Percentiles rank a stretch among this genome's conserved stretches.
These are phyloP conservation scores for Crenichthys baileyi DNA, from an alignment of 2,797 vertebrate genomes.

Conservation along the genomic window DNA sequence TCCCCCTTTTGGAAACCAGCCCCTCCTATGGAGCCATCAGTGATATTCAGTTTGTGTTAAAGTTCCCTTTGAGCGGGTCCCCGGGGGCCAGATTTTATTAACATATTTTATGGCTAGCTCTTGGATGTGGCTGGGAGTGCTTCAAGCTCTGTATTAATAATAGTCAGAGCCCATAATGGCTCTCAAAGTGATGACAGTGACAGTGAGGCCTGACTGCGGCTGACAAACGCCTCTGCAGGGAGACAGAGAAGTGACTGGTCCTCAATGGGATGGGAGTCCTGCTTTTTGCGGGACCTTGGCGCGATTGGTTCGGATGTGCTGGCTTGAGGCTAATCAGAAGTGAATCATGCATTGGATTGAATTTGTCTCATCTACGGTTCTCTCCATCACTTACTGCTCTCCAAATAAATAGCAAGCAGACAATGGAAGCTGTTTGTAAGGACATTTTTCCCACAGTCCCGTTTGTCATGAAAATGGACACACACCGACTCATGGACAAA, in stretches of 20 bases:
- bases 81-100: constrained; percentile 77
- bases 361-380: constrained; percentile 78
- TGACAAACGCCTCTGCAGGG: constrained; percentile 48
- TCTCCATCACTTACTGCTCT: constrained; percentile 65
- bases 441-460: constrained; percentile 81
- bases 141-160: constrained; percentile 76
- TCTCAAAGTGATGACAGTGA: constrained; percentile 65
- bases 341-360: constrained; percentile 76
- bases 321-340: constrained; percentile 80
- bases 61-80: constrained; percentile 77
- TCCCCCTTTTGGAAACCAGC: constrained; percentile 72
- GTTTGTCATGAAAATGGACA: constrained; percentile 77
- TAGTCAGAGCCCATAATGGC: constrained; percentile 75
- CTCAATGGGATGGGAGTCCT: constrained; percentile 57
- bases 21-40: constrained; percentile 78
- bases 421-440: constrained; percentile 71
- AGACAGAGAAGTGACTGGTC: constrained; percentile 54
- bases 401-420: constrained; percentile 68
- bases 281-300: constrained; percentile 43
- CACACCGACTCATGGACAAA: constrained; percentile 77
- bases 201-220: constrained; percentile 60
- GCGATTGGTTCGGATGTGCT: constrained; percentile 60
- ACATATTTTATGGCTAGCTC: constrained; percentile 78
- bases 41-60: constrained; percentile 82
- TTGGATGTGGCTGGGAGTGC: constrained; percentile 65